A percentile compares a stretch with the other conserved stretches of the same genome.
phyloP scores from a whole-genome alignment of 2,888 invertebrate species.

The Cantharis flavilabris region DNA sequence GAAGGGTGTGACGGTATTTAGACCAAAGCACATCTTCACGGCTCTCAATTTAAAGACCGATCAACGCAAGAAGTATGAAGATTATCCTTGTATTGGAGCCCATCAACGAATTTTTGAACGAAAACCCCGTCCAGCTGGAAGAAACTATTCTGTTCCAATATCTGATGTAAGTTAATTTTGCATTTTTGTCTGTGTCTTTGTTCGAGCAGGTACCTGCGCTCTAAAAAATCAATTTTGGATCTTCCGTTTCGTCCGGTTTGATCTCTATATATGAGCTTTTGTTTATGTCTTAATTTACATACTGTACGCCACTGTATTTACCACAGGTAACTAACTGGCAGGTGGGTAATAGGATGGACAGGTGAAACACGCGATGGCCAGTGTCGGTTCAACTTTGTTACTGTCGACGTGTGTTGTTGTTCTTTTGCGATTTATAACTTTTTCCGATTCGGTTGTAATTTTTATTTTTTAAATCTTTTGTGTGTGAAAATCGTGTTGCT shows the following conservation, averaged over 20 bases:
- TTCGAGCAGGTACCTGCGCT: neutral
- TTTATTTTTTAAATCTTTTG: neutral
- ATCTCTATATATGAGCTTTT: neutral
- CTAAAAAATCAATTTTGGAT: neutral
- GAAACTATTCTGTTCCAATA: neutral
- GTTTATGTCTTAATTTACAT: neutral
- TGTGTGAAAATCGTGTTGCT: slow-evolving; percentile 6
- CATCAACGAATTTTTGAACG: slow-evolving; percentile 46
- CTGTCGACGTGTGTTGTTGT: slow-evolving; percentile 22
- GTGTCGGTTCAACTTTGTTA: slow-evolving; percentile 33
- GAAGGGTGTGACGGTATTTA: slow-evolving; percentile 68
- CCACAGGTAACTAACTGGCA: slow-evolving; percentile 37
- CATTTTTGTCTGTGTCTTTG: neutral
- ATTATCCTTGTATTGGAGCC: slow-evolving; percentile 51
- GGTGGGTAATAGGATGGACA: slow-evolving; percentile 44
- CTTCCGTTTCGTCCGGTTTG: neutral
- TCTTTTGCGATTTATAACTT: slow-evolving; percentile 4
- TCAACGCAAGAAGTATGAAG: slow-evolving; percentile 48
- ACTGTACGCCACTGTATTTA: slow-evolving; percentile 18
- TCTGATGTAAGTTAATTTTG: neutral
- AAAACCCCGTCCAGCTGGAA: neutral
- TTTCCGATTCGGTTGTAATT: neutral
- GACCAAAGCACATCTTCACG: slow-evolving; percentile 76
- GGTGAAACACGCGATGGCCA: slow-evolving; percentile 41
- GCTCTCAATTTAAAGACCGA: slow-evolving; percentile 71